Evolutionary conservation across 2,113 vertebrate species (phyloP), one percentile per base, ranked within the genome.

Genomic region (Caranx melampygus): DNA sequence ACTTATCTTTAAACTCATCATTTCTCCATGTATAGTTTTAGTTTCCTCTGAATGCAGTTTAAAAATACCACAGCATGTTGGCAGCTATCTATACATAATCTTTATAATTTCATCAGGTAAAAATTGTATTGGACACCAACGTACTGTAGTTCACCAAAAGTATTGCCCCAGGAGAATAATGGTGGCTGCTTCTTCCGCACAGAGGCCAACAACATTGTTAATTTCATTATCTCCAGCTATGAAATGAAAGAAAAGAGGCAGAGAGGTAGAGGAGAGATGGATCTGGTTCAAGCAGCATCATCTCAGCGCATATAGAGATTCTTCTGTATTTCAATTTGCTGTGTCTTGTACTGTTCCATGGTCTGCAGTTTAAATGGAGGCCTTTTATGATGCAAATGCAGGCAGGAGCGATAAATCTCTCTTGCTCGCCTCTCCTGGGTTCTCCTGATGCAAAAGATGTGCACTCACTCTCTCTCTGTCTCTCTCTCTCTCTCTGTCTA

Each of bases 361-460:
- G 68, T 79, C 76, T 78, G 58, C 81, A 79, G 78, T 88, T 91
- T 87, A 91, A 91, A 92, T 85, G 75, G 86, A 89, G 84, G 79
- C 83, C 85, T 88, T 93, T 91, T 92, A 92, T 92, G 90, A 93
- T 94, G 88, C 89, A 93, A 92, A 90, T 88, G 78, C 76, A 87
- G 88, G 90, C 84, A 92, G 85, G 67, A 75, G 83, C 49, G 76
- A 94, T 94, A 93, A 93, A 95, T 93, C 83, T 92, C 79, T 66
- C 65, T 62, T 33, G 51, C 77, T 79, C 85, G 73, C 74, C 83
- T 74, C 83, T 88, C 82, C 71, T 87, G 77, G 75, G 73, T 69
- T 90, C 83, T 71, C 72, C 78, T 83, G 85, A 87, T 91, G 70
- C 83, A 89, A 85, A 67, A 91, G 75, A 91, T 89, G 69, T 78